Base-by-base conservation (phyloP, 2,888 invertebrate genomes). In the Orchesellides sinensis region DNA sequence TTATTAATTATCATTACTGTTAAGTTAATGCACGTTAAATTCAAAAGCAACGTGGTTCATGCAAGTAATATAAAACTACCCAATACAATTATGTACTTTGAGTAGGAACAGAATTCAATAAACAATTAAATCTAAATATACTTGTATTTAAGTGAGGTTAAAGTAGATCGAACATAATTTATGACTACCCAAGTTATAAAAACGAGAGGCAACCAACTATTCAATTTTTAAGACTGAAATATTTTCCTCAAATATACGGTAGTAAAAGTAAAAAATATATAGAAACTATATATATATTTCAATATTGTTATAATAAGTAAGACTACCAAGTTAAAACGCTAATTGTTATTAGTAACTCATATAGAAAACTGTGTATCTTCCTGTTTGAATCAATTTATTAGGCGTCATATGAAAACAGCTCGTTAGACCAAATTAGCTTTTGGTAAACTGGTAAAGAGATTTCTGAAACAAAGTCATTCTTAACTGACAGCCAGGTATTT, bases 151-250 rank as follows among this genome's bases (percentile, higher is more conserved):
- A 47, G 25, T 21, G 17, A n/a, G n/a, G n/a, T 35, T 6, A 35
- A n/a, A 10, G 47, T 4, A 47, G n/a, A 47, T n/a, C n/a, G 47
- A 47, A 47, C n/a, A 47, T n/a, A 47, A 47, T 5, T 47, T 8
- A 17, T 32, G 10, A 32, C n/a, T 14, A 40, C n/a, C n/a, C 4
- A 40, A 40, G 40, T n/a, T 40, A 40, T 8, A 5, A 40, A 40
- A 35, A 69, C 54, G 54, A 56, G 54, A 74, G 63, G 65, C 74
- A 74, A 74, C 74, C 63, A 74, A 49, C 74, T 74, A 74, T 74
- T 74, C 74, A 74, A 74, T 74, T 65, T 32, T 54, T 63, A 65
- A 74, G 74, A 74, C 74, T 74, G 74, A 74, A 35, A n/a, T 35
- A 40, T 65, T 65, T 29, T 59, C 59, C 59, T 59, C 59, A 54